Percentiles rank a stretch among this genome's conserved stretches.
Evolutionary conservation across 2,888 invertebrate species (phyloP).

Genomic region (Gnatocerus cornutus): DNA sequence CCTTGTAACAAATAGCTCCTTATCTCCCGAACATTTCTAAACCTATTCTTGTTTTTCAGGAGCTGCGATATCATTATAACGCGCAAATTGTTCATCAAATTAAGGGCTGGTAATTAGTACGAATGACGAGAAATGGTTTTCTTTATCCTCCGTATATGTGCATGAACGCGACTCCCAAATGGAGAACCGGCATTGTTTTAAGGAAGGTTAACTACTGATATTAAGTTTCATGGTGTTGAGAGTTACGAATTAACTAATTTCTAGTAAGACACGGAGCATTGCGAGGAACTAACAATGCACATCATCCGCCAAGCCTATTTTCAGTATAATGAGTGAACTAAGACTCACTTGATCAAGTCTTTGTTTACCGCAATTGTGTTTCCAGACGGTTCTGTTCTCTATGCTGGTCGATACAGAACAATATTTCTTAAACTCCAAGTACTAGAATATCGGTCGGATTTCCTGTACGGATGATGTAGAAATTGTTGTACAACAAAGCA

Average conservation of each 20-base stretch:
- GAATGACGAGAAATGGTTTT: conserved; percentile 27
- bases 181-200: conserved; percentile 47
- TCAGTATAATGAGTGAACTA: conserved; percentile 60
- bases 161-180: conserved; percentile 23
- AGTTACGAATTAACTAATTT: conserved; percentile 64
- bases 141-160: conserved; percentile 20
- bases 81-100: conserved; percentile 14
- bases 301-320: conserved; percentile 61
- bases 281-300: conserved; percentile 62
- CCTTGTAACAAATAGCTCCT: too few relatives aligned
- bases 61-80: conserved; percentile 6
- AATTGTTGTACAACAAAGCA: conserved; percentile 7
- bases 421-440: conserved; percentile 18
- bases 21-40: too few relatives aligned
- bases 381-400: conserved; percentile 37
- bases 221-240: conserved; percentile 62
- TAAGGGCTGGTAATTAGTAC: conserved; percentile 28
- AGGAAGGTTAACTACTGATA: conserved; percentile 61
- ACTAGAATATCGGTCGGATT: conserved; percentile 3
- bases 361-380: conserved; percentile 54
- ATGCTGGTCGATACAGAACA: conserved; percentile 25
- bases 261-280: conserved; percentile 62
- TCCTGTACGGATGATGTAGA: conserved; percentile 8
- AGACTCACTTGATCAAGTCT: conserved; percentile 57
- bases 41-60: background rate